Percentiles rank a stretch among this genome's conserved stretches.
Conservation (phyloP, 2,113 vertebrate species). For the Sisor rabdophorus region DNA sequence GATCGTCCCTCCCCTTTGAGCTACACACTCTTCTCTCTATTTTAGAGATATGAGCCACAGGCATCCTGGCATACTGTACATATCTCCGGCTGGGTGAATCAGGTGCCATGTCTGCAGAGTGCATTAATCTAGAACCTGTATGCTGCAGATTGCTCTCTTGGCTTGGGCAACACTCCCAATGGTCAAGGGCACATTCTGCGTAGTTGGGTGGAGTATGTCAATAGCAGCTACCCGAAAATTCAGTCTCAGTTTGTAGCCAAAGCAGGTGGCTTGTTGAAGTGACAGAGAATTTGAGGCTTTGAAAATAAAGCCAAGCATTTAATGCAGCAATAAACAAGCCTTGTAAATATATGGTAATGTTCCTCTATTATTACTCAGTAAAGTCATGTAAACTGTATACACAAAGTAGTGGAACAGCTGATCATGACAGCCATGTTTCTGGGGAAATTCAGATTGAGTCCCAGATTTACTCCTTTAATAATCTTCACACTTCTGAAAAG, state of each 20-base stretch:
- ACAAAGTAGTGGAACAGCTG: neutral
- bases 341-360: neutral
- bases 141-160: constrained; percentile 22
- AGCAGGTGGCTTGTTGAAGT: neutral
- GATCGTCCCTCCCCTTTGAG: neutral
- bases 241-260: neutral
- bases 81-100: constrained; percentile 50
- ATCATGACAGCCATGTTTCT: too few relatives aligned
- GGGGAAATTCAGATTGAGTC: too few relatives aligned
- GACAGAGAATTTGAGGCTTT: neutral
- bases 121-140: constrained; percentile 46
- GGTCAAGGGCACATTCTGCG: constrained; percentile 17
- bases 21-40: constrained; percentile 45
- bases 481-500: too few relatives aligned
- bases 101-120: constrained; percentile 48
- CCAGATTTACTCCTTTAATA: too few relatives aligned
- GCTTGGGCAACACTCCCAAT: constrained; percentile 28
- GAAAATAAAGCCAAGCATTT: constrained; percentile 2
- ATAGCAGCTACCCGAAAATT: constrained; percentile 11
- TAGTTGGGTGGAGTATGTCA: constrained; percentile 1
- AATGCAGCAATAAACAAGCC: neutral
- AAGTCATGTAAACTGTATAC: neutral
- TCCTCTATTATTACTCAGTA: neutral
- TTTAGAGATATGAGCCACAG: constrained; percentile 47
- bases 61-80: constrained; percentile 59